Conservation (phyloP, 2,888 invertebrate genomes). For the Drosophila flavopinicola region DNA sequence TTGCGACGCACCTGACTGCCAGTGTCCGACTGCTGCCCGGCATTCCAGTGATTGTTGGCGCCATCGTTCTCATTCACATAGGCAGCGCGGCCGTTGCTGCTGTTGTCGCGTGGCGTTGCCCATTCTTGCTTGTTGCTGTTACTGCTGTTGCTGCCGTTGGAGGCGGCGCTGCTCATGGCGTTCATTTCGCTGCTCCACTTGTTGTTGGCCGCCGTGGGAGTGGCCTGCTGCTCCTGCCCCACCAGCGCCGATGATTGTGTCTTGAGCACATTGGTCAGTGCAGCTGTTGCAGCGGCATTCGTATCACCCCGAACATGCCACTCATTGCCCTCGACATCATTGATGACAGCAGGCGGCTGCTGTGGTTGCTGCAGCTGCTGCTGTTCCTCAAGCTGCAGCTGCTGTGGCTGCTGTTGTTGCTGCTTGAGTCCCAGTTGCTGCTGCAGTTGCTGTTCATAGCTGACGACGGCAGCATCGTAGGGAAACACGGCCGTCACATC, state of each 20-base stretch:
- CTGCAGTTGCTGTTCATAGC: constrained; percentile 78
- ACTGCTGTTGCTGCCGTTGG: constrained; percentile 59
- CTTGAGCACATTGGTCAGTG: constrained; percentile 69
- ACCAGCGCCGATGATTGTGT: constrained; percentile 50
- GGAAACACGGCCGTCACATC: constrained; percentile 70
- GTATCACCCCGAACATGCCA: constrained; percentile 69
- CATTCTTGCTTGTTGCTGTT: constrained; percentile 64
- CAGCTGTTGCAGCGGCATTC: constrained; percentile 67
- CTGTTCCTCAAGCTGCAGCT: constrained; percentile 40
- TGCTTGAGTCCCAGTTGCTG: constrained; percentile 70
- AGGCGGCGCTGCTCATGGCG: constrained; percentile 62
- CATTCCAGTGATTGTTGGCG: constrained; percentile 64
- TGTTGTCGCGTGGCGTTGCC: constrained; percentile 69
- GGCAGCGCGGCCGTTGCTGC: constrained; percentile 44
- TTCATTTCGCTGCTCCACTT: constrained; percentile 83
- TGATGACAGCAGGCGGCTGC: constrained; percentile 29
- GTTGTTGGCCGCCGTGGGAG: constrained; percentile 60
- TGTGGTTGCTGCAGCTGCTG: constrained; percentile 32
- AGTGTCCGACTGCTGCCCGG: constrained; percentile 50
- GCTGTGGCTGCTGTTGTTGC: constrained; percentile 46
- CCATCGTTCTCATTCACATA: constrained; percentile 46
- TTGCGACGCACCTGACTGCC: constrained; percentile 71
- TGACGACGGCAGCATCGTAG: constrained; percentile 70
- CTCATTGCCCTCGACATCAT: constrained; percentile 55
- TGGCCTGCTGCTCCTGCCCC: constrained; percentile 12